Evolutionary conservation across 2,888 invertebrate species (phyloP).

Genomic region (Scelioninae gen. 1): DNA sequence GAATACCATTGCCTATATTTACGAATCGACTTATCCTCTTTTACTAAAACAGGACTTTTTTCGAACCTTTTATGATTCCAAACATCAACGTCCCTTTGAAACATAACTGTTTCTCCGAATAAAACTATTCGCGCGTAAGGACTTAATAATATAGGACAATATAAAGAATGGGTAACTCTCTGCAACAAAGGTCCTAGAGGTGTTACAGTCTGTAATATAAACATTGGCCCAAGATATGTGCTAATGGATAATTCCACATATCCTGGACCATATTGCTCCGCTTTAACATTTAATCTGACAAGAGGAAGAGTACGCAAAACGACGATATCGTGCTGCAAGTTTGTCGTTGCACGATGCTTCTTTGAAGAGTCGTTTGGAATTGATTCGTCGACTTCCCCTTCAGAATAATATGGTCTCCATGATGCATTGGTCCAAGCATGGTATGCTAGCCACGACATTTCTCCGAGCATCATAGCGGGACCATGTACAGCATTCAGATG

Average conservation of each 20-base stretch:
- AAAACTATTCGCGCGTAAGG: conserved; percentile 88
- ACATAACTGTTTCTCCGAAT: conserved; percentile 89
- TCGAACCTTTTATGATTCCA: conserved; percentile 94
- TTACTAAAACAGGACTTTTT: conserved; percentile 89
- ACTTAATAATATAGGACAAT: conserved; percentile 87
- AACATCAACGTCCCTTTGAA: conserved; percentile 92
- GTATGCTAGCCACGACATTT: conserved; percentile 73
- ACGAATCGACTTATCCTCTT: conserved; percentile 90
- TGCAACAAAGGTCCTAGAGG: conserved; percentile 91
- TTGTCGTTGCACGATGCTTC: conserved; percentile 88
- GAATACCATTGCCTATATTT: conserved; percentile 92
- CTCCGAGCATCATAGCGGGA: conserved; percentile 82
- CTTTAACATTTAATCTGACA: conserved; percentile 87
- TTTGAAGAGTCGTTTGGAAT: conserved; percentile 62
- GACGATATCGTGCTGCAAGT: conserved; percentile 87
- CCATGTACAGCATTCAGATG: conserved; percentile 92
- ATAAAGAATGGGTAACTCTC: conserved; percentile 91
- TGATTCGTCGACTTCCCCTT: conserved; percentile 27
- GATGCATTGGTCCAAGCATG: conserved; percentile 85
- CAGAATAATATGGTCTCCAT: conserved; percentile 79
- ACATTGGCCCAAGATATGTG: conserved; percentile 86
- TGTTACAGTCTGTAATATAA: conserved; percentile 91
- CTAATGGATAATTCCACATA: conserved; percentile 89
- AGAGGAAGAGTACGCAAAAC: conserved; percentile 86
- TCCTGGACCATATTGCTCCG: conserved; percentile 89